These are phyloP conservation scores for Drosophila neocordata DNA, from an alignment of 1,140 invertebrate genomes.

Conservation along the genomic window DNA sequence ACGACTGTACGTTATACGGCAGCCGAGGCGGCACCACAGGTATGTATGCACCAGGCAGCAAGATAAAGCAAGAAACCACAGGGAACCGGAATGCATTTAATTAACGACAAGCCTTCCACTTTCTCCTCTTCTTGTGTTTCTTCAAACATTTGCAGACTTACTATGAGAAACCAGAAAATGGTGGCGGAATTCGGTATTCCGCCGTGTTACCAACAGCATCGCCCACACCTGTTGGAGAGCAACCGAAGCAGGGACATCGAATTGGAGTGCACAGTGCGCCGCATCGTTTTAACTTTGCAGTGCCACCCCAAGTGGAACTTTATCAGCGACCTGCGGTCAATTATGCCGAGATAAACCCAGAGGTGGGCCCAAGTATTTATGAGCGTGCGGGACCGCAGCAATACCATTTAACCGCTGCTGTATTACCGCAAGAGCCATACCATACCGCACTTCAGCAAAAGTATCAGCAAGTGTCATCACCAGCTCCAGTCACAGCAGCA, in stretches of 20 bases:
- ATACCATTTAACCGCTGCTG: constrained; percentile 5
- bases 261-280: constrained; percentile 13
- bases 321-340: constrained; percentile 52
- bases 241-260: constrained; percentile 19
- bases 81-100: constrained; percentile 33
- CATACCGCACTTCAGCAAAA: constrained; percentile 18
- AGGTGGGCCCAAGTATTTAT: constrained; percentile 40
- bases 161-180: constrained; percentile 48
- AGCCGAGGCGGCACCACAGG: constrained; percentile 60
- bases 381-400: constrained; percentile 30
- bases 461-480: constrained; percentile 34
- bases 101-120: constrained; percentile 20
- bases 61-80: constrained; percentile 43
- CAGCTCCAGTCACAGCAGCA: constrained; percentile 3
- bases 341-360: constrained; percentile 24
- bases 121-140: not conserved
- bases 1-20: constrained; percentile 65
- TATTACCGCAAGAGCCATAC: not conserved
- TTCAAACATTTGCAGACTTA: constrained; percentile 25
- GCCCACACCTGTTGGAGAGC: constrained; percentile 10
- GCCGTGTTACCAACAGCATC: constrained; percentile 5
- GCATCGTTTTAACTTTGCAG: constrained; percentile 62
- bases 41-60: constrained; percentile 15
- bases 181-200: constrained; percentile 33
- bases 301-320: constrained; percentile 62